phyloP scores from a whole-genome alignment of 2,888 invertebrate species.

The Achlya flavicornis region DNA sequence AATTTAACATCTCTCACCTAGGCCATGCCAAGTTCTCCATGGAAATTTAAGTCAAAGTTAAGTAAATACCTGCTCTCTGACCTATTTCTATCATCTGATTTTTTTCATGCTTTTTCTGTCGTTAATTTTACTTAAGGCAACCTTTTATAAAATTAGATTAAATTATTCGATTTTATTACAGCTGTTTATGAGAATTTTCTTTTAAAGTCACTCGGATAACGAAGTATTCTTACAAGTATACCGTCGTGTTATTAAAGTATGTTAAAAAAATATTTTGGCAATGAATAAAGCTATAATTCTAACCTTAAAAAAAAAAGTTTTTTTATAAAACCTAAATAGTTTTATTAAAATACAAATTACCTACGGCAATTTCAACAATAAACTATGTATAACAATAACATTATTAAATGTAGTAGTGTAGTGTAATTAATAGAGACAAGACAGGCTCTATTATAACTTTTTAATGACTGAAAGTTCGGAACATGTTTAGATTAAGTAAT shows the following conservation, averaged over 20 bases:
- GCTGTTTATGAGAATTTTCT: neutral
- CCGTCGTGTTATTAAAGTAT: neutral
- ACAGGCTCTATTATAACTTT: too few relatives aligned
- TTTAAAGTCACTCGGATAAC: neutral
- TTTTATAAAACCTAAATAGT: too few relatives aligned
- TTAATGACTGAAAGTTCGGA: too few relatives aligned
- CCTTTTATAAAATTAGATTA: neutral
- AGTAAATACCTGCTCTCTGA: neutral
- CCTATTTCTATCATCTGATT: constrained; percentile 1
- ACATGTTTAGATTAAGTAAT: too few relatives aligned
- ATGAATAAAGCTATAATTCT: too few relatives aligned
- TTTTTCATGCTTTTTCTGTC: neutral
- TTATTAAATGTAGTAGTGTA: too few relatives aligned
- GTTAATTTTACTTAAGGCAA: neutral
- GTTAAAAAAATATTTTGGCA: too few relatives aligned
- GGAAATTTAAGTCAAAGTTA: constrained; percentile 5
- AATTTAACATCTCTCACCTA: constrained; percentile 10
- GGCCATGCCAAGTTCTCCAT: constrained; percentile 5
- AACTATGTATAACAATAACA: too few relatives aligned
- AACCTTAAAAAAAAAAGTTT: too few relatives aligned
- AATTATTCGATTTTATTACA: neutral
- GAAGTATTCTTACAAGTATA: neutral
- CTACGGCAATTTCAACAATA: too few relatives aligned
- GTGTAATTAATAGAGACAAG: too few relatives aligned
- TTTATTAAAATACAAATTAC: too few relatives aligned